Percentiles rank a stretch among this genome's conserved stretches.
These are phyloP conservation scores for Phengaris arion DNA, from an alignment of 2,888 invertebrate species.

Conservation along the genomic window DNA sequence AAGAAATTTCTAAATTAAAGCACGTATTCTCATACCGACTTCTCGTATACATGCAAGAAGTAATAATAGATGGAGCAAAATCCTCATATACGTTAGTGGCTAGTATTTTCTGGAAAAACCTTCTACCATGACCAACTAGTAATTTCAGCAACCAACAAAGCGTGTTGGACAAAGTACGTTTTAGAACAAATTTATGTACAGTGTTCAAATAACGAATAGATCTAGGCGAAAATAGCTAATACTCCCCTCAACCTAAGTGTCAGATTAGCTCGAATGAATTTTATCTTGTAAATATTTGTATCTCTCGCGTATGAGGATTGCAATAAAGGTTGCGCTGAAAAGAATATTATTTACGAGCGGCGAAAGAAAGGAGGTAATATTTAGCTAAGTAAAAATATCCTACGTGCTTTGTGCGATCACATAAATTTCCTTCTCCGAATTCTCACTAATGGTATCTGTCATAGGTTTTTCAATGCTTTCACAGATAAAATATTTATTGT, in stretches of 20 bases:
- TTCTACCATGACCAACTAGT: constrained; percentile 44
- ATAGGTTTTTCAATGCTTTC: constrained; percentile 50
- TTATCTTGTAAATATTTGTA: constrained; percentile 50
- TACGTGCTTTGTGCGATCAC: constrained; percentile 58
- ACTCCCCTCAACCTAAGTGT: constrained; percentile 3
- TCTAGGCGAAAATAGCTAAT: constrained; percentile 31
- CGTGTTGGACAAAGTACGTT: constrained; percentile 62
- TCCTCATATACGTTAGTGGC: constrained; percentile 21
- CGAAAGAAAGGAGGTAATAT: constrained; percentile 64
- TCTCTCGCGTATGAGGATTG: constrained; percentile 54
- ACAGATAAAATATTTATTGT: constrained; percentile 39
- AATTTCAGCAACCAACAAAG: constrained; percentile 59
- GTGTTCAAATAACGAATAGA: constrained; percentile 15
- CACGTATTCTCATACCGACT: neutral
- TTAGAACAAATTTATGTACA: constrained; percentile 54
- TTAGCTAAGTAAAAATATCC: constrained; percentile 70
- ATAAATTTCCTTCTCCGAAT: constrained; percentile 70
- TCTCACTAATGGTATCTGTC: constrained; percentile 67
- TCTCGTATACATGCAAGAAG: neutral
- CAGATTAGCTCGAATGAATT: constrained; percentile 31
- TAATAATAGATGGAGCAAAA: constrained; percentile 3
- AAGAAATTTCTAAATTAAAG: neutral
- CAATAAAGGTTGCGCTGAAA: constrained; percentile 66
- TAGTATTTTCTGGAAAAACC: constrained; percentile 31
- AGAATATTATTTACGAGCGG: constrained; percentile 75